These are phyloP conservation scores for Chymomyza amoena DNA, from an alignment of 2,888 invertebrate species.

Conservation along the genomic window DNA sequence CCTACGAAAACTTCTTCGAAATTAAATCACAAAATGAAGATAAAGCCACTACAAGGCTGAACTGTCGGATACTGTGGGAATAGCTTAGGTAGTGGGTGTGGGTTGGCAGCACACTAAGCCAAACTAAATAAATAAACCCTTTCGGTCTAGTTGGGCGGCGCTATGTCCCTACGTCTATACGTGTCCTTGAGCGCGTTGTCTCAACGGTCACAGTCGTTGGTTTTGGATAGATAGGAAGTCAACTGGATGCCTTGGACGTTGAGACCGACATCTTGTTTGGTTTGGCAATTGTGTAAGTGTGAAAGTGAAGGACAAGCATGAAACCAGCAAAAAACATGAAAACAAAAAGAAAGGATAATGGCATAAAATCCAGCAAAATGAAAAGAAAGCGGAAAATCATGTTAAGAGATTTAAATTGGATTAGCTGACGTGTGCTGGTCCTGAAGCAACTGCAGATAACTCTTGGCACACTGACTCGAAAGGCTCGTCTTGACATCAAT, in stretches of 20 bases:
- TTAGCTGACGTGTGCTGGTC: conserved; percentile 59
- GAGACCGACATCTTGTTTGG: conserved; percentile 33
- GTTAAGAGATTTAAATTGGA: conserved; percentile 76
- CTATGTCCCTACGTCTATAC: conserved; percentile 36
- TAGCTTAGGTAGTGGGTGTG: too few species aligned
- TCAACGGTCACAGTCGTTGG: neutral
- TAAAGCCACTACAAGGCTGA: conserved; percentile 47
- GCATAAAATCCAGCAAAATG: conserved; percentile 70
- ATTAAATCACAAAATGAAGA: conserved; percentile 70
- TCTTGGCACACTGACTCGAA: conserved; percentile 20
- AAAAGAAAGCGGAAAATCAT: conserved; percentile 74
- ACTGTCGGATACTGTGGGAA: too few species aligned
- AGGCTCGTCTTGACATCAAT: conserved; percentile 66
- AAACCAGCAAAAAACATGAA: conserved; percentile 11
- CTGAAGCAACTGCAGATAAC: conserved; percentile 15
- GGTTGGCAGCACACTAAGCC: conserved; percentile 15
- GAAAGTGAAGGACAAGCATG: conserved; percentile 4
- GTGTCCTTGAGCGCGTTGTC: conserved; percentile 53
- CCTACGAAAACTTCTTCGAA: conserved; percentile 51
- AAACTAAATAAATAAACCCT: conserved; percentile 72
- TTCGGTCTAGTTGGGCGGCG: conserved; percentile 40
- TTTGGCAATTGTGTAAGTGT: conserved; percentile 47
- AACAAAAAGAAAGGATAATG: conserved; percentile 60
- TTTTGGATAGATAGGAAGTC: conserved; percentile 61
- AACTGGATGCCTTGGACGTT: conserved; percentile 47